These are phyloP conservation scores for Hetaerina americana DNA, from an alignment of 1,140 invertebrate genomes.

Conservation along the genomic window DNA sequence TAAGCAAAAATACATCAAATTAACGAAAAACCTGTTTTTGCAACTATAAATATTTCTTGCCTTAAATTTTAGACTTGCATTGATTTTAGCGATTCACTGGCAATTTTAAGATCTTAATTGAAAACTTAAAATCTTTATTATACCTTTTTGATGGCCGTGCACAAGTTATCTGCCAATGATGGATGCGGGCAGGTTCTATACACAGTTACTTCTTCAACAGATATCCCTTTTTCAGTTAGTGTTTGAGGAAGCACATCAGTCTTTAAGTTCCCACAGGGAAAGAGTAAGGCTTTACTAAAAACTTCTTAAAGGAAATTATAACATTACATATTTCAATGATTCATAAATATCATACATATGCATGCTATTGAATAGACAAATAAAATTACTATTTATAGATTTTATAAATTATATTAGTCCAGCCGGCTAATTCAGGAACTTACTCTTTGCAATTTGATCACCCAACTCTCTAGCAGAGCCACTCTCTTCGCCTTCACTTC, in stretches of 20 bases:
- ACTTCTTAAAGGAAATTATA: conserved; percentile 8
- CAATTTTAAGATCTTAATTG: too few relatives aligned
- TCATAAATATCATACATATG: too few relatives aligned
- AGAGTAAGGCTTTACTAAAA: conserved; percentile 28
- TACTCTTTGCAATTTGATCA: conserved; percentile 26
- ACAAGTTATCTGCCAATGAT: conserved; percentile 23
- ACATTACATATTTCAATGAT: neutral
- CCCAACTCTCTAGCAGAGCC: conserved; percentile 31
- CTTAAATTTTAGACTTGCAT: too few relatives aligned
- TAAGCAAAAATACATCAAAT: too few relatives aligned
- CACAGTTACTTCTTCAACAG: conserved; percentile 23
- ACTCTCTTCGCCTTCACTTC: conserved; percentile 24
- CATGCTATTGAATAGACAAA: too few relatives aligned
- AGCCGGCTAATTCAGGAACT: conserved; percentile 3
- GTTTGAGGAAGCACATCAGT: conserved; percentile 26
- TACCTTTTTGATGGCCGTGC: conserved; percentile 17
- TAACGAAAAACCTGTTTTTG: too few relatives aligned
- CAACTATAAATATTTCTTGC: too few relatives aligned
- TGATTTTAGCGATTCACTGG: too few relatives aligned
- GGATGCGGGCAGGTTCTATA: conserved; percentile 27
- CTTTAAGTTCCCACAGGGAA: conserved; percentile 33
- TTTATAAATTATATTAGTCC: neutral
- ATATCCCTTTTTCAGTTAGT: conserved; percentile 22
- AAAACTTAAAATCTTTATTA: too few relatives aligned
- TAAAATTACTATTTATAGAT: neutral